A percentile compares a stretch with the other conserved stretches of the same genome.
These are phyloP conservation scores for Hipparchia sbordonii DNA, from an alignment of 2,888 invertebrate species.

Conservation along the genomic window DNA sequence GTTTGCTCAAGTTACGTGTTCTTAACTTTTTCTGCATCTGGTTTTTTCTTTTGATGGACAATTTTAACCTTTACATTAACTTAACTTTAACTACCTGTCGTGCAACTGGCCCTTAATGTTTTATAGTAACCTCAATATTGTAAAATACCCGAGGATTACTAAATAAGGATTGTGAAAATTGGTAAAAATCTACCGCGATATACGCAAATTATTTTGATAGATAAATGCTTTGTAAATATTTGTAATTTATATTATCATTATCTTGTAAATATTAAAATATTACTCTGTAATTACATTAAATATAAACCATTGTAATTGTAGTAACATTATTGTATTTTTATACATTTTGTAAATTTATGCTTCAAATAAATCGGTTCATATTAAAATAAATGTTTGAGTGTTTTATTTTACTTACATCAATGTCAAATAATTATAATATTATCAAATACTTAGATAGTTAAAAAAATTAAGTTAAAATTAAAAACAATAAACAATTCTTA, in stretches of 20 bases:
- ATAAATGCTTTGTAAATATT: slow-evolving; percentile 70
- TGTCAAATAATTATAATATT: no score
- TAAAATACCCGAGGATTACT: slow-evolving; percentile 40
- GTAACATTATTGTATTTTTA: slow-evolving; percentile 54
- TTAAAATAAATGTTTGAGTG: slow-evolving; percentile 11
- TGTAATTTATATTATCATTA: slow-evolving; percentile 59
- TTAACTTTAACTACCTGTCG: no score
- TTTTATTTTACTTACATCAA: slow-evolving; percentile 16
- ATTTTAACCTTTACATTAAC: no score
- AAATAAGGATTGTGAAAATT: slow-evolving; percentile 49
- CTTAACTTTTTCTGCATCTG: no score
- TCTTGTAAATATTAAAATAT: slow-evolving; percentile 51
- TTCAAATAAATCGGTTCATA: slow-evolving; percentile 42
- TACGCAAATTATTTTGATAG: slow-evolving; percentile 45
- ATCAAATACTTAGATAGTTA: no score
- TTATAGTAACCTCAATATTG: slow-evolving; percentile 44
- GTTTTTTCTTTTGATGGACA: no score
- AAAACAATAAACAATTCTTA: no score
- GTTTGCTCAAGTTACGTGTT: no score
- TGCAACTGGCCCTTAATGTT: slow-evolving; percentile 39
- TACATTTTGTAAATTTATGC: slow-evolving; percentile 47
- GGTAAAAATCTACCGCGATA: slow-evolving; percentile 45
- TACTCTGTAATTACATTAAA: slow-evolving; percentile 40
- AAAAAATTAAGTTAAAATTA: no score
- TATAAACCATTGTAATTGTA: slow-evolving; percentile 44